Conservation (phyloP, 1,140 invertebrate species). For the Plectus sambesii region DNA sequence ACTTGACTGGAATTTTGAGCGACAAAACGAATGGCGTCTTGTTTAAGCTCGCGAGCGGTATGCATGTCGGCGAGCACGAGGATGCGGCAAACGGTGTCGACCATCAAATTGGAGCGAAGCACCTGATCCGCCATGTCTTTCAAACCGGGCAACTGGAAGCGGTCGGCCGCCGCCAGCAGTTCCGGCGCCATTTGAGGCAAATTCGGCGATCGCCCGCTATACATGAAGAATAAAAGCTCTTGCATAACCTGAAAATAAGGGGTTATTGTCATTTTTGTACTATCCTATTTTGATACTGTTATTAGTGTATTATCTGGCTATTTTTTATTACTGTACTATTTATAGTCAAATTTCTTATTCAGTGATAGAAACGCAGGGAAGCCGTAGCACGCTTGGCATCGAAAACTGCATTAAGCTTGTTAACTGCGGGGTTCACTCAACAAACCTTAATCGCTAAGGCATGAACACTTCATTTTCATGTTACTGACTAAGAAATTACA, state of each 20-base stretch:
- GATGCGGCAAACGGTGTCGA: constrained; percentile 39
- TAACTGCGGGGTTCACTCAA: no score
- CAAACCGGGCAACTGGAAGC: constrained; percentile 34
- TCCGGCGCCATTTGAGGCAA: constrained; percentile 28
- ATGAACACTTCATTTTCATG: neutral
- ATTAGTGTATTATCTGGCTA: no score
- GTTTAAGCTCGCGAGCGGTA: constrained; percentile 35
- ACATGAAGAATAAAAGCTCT: constrained; percentile 34
- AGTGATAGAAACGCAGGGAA: no score
- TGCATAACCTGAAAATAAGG: constrained; percentile 34
- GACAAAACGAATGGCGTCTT: constrained; percentile 37
- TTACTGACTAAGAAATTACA: no score
- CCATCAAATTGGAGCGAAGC: constrained; percentile 21
- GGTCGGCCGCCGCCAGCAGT: constrained; percentile 37
- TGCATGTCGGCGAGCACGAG: constrained; percentile 40
- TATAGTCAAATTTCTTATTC: no score
- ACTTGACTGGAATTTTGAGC: constrained; percentile 21
- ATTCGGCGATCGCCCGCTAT: constrained; percentile 26
- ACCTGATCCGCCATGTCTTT: constrained; percentile 41
- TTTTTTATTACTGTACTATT: no score
- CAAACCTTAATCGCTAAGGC: no score
- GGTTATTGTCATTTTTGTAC: no score
- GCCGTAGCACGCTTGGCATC: no score
- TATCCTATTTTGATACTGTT: no score
- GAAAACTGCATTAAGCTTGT: no score